Percentiles rank a stretch among this genome's conserved stretches.
Evolutionary conservation across 2,113 vertebrate genomes (phyloP).

Genomic region (Neodon shergylaensis): DNA sequence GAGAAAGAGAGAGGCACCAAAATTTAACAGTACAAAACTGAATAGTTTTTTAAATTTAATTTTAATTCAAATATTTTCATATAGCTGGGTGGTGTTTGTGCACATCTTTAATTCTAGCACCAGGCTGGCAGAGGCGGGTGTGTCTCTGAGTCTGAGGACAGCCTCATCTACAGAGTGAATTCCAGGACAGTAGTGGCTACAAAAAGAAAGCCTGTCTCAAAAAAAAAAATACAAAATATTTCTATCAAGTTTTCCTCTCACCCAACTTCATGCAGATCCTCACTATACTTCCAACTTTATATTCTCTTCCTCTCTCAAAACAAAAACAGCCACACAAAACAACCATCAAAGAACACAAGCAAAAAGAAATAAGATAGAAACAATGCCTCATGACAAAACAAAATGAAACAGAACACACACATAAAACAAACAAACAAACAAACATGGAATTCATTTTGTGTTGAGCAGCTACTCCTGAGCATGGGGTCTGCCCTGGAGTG

Average conservation of each 20-base stretch:
- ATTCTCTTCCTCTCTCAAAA: background rate
- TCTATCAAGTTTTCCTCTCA: background rate
- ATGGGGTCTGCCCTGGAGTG: background rate
- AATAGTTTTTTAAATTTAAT: background rate
- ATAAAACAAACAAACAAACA: background rate
- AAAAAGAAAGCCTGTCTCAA: no score
- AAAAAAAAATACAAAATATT: background rate
- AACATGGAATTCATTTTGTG: background rate
- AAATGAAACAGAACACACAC: background rate
- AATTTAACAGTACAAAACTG: background rate
- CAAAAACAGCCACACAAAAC: background rate
- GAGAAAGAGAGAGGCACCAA: background rate
- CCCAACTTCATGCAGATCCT: background rate
- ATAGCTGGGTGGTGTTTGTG: no score
- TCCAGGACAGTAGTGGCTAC: no score
- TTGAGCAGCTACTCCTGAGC: background rate
- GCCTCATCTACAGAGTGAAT: no score
- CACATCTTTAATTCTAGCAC: no score
- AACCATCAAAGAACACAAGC: background rate
- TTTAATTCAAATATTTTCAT: no score
- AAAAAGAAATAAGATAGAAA: background rate
- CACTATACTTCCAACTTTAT: background rate
- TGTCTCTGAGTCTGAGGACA: no score
- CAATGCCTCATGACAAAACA: background rate
- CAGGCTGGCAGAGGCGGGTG: accelerated